Base-by-base conservation (phyloP, 2,797 vertebrate species). In the Cryptoprocta ferox region DNA sequence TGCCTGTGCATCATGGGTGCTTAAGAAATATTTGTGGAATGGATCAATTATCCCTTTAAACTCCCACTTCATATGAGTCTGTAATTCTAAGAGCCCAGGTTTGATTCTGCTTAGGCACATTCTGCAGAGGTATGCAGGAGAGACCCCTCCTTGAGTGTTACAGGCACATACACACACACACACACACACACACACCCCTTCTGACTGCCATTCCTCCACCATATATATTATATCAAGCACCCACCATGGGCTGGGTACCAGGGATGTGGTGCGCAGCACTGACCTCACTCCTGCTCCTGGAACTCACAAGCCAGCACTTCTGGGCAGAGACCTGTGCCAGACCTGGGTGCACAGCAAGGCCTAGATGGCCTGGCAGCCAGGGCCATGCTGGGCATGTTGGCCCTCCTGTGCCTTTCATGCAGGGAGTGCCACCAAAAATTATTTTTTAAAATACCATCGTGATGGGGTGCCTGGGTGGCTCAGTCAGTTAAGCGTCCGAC, bases 311-410 rank as follows among this genome's bases (percentile, higher is more conserved):
- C 70, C 39, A 2, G 5, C 4, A 0, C 0, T 13, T 24, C 30
- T 2, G 0, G 18, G 39, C 65, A 65, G 65, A 76, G 24, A 9
- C 26, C 30, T 61, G n/a, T 11, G 4, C 35, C 15, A 2, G 39
- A 6, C 26, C 8, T 0, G 37, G 65, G 32, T 7, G 32, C 4
- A 0, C 50, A 48, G 14, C 0, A 1, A 80, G 68, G 50, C 21
- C 6, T 30, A 70, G 89, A 12, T 2, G 71, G 32, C 26, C 63
- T 19, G 13, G 65, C 14, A 2, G 6, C 14, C 11, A 2, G 56
- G 32, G 83, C 35, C 1, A 1, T 39, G 1, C 26, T 73, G 19
- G 28, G 45, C 32, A 48, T 19, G 32, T 78, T 21, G 15, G 61
- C 14, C 14, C 61, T 65, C 13, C 4, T 5, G 6, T 4, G 26